Evolutionary conservation across 1,140 invertebrate genomes (phyloP), one percentile per base, ranked within the genome.

Genomic region (Pomacea maculata): DNA sequence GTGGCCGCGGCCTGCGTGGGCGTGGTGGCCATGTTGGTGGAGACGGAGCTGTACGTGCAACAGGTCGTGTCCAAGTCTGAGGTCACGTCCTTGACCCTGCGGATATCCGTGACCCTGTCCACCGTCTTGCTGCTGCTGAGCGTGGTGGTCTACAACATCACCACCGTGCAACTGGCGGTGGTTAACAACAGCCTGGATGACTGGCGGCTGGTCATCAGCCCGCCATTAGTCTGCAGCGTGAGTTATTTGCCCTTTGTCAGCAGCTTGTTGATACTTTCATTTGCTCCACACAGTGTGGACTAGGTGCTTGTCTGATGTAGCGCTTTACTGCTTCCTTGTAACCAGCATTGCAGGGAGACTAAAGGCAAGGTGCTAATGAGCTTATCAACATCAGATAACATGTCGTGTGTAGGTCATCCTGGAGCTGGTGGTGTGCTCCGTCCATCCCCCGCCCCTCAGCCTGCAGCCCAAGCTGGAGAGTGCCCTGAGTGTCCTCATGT

Each of bases 101-200:
- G 91, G 81, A 79, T 85, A 72, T 79, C 80, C 25, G 88, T 91
- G 45, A 88, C 88, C 11, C 82, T 87, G 1, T 85, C 87, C 11
- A 92, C 91, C 5, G 83, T 88, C 7, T 81, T 85, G 11, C 85
- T 91, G 14, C 78, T 92, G 19, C 86, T 85, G 29, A 86, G 87
- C 52, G 77, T 92, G 0, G 82, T 82, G 52, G 82, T 86, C 65
- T 91, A 90, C 82, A 89, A 92, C 81, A 80, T 81, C 34, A 34
- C 90, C 11, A 89, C 90, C 71, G 80, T 90, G 14, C 84, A 88
- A 78, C 75, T 91, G 15, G 90, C 88, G 80, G 87, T 87, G 34
- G 85, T 91, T 17, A 89, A 91, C 85, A 91, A 91, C 79, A 86
- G 87, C 29, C 85, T 91, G 55, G 88, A 91, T 64, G 88, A 90